Evolutionary conservation across 2,113 vertebrate genomes (phyloP), one percentile per base, ranked within the genome.

Genomic region (Scomber japonicus): DNA sequence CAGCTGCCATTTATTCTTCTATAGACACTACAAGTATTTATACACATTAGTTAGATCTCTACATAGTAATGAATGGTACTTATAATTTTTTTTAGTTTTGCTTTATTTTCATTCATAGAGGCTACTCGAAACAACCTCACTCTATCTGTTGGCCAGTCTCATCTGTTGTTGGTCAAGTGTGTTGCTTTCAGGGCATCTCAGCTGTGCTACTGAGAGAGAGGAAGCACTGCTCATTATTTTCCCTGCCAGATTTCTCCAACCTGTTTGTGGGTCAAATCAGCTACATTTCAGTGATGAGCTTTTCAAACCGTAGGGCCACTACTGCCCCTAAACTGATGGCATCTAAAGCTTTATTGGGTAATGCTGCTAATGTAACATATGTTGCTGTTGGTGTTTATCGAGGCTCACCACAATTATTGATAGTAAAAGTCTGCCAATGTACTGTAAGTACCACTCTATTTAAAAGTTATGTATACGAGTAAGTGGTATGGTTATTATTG

Each of bases 301-400:
- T 60, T 15, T 71, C 3, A 5, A 12, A 64, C 62, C 17, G 44
- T 40, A 27, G n/a, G 15, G 14, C 44, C 64, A 77, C 64, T n/a
- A n/a, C 30, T 45, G 48, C 40, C 21, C 17, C 45, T 10, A 71
- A 44, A 0, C 14, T 27, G 40, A 83, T 16, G 21, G 19, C 53
- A 64, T 81, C 50, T 68, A 35, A 71, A 77, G 54, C 27, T 50
- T 78, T 57, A 78, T 4, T 49, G 45, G 24, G 45, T 51, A 56
- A 53, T 66, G 62, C 55, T 66, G 69, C 27, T 56, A 46, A 31
- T 35, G 7, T 13, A 57, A 40, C 24, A 40, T 40, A 40, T 40
- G 35, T 40, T 71, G 55, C 9, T 51, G 12, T 30, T 54, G 21
- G 35, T 55, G 21, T 40, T 55, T 49, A 21, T 17, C 48, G 17